A percentile compares a stretch with the other conserved stretches of the same genome.
These are phyloP conservation scores for Prunella fulvescens DNA, from an alignment of 2,113 vertebrate genomes.

Conservation along the genomic window DNA sequence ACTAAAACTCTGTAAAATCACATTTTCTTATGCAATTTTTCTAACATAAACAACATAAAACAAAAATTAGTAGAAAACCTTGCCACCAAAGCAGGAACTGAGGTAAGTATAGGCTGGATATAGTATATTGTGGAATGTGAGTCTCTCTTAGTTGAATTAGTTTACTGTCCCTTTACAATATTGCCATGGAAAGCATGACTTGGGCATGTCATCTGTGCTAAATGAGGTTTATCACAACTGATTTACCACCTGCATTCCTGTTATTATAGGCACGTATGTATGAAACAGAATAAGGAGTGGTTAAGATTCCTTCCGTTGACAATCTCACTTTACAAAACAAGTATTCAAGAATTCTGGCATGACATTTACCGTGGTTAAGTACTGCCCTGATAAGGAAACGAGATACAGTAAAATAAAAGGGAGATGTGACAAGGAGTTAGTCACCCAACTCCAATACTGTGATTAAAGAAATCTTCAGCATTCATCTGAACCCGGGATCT, in stretches of 20 bases:
- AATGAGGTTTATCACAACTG: slow-evolving; percentile 27
- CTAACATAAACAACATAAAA: not conserved
- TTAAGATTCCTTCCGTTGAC: not conserved
- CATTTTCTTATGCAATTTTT: slow-evolving; percentile 63
- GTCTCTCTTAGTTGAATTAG: not conserved
- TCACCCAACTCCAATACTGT: not conserved
- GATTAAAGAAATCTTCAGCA: not conserved
- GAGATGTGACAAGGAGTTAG: not conserved
- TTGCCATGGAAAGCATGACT: not conserved
- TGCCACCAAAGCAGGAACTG: not conserved
- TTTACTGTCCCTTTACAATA: not conserved
- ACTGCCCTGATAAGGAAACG: not conserved
- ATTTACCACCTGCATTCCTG: slow-evolving; percentile 30
- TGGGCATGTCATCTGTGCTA: not conserved
- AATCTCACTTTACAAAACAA: not conserved
- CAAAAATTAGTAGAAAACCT: not conserved
- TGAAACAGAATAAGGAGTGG: slow-evolving; percentile 1
- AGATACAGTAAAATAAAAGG: not conserved
- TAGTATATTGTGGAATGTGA: not conserved
- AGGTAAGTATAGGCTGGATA: not conserved
- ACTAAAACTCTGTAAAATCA: slow-evolving; percentile 67
- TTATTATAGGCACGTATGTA: not conserved
- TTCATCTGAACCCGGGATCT: not conserved
- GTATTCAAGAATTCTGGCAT: not conserved
- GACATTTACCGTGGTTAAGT: not conserved